Evolutionary conservation across 1,140 invertebrate genomes (phyloP).

Genomic region (Cherax destructor): DNA sequence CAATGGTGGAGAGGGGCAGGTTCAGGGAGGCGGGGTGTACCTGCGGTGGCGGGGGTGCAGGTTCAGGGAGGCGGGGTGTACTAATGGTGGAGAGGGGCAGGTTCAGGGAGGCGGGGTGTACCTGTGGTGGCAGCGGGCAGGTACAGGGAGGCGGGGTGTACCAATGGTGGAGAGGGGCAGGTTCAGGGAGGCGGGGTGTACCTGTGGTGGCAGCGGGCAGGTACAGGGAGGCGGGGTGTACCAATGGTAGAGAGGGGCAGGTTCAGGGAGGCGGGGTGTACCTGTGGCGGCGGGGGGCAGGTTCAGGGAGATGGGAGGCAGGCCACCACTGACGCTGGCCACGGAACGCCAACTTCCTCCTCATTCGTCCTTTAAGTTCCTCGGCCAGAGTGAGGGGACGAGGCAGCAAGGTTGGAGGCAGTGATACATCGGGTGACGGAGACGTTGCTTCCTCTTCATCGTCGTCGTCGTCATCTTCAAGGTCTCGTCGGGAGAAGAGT

Average conservation of each 20-base stretch:
- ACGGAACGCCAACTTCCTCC: background rate
- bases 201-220: no score
- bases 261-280: background rate
- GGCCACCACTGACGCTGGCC: background rate
- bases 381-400: background rate
- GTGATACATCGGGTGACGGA: background rate
- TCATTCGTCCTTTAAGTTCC: background rate
- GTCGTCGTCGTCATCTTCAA: background rate
- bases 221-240: no score
- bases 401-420: background rate
- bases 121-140: no score
- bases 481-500: conserved; percentile 8
- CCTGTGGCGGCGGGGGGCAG: background rate
- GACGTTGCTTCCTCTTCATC: background rate
- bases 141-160: no score
- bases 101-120: no score
- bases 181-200: no score
- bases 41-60: no score
- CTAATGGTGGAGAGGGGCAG: no score
- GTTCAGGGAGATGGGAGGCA: background rate
- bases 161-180: no score
- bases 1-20: no score
- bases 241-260: background rate
- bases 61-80: no score
- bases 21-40: no score